phyloP scores from a whole-genome alignment of 2,888 invertebrate genomes.

The Stenodema calcarata region DNA sequence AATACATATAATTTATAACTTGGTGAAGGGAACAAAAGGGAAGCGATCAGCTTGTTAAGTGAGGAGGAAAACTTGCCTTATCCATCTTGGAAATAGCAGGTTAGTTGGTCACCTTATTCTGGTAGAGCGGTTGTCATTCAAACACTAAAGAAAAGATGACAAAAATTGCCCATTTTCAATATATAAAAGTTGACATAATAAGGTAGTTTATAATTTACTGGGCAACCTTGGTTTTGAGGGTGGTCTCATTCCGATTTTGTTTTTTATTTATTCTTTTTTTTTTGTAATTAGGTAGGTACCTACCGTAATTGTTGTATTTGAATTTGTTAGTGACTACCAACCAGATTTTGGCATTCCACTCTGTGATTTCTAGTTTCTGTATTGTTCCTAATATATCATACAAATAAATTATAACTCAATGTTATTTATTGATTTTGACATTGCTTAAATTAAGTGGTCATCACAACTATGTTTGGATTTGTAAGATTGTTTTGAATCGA shows the following conservation, averaged over 20 bases:
- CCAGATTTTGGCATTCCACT: background rate
- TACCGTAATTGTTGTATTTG: background rate
- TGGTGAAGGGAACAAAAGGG: too few relatives aligned
- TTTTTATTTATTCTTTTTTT: too few relatives aligned
- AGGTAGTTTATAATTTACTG: background rate
- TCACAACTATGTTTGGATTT: background rate
- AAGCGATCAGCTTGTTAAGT: too few relatives aligned
- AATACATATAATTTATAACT: too few relatives aligned
- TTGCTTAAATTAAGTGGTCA: background rate
- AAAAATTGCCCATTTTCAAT: too few relatives aligned
- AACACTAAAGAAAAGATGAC: too few relatives aligned
- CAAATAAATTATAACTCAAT: background rate
- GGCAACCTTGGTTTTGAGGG: background rate
- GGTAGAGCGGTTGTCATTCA: too few relatives aligned
- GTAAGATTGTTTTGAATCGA: background rate
- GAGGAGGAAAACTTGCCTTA: too few relatives aligned
- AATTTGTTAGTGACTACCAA: background rate
- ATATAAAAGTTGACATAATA: too few relatives aligned
- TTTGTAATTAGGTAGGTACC: background rate
- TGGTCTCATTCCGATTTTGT: too few relatives aligned
- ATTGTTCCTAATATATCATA: background rate
- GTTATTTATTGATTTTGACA: background rate
- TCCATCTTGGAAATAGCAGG: too few relatives aligned
- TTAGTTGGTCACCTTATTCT: too few relatives aligned
- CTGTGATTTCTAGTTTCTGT: background rate